A percentile compares a stretch with the other conserved stretches of the same genome.
Conservation (phyloP, 92 coral and sea anemone species). For the Porites lobata region DNA sequence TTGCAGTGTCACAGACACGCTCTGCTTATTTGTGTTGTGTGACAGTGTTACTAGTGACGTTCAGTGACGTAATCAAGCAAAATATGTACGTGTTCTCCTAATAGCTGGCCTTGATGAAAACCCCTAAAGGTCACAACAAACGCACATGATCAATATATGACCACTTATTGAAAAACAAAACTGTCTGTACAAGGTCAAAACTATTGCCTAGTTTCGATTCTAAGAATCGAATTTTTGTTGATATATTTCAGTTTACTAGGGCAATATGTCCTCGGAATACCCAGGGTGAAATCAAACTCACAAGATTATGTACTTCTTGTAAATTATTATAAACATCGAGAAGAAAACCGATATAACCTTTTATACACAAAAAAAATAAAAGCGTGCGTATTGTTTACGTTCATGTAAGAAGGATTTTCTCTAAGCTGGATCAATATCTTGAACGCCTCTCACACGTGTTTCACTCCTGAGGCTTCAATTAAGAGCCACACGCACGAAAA, state of each 20-base stretch:
- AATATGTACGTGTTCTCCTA: no score
- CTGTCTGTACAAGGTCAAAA: background rate
- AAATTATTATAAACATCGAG: background rate
- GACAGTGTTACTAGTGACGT: background rate
- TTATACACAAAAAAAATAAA: background rate
- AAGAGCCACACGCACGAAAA: no score
- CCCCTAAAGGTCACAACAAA: background rate
- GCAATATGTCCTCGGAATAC: background rate
- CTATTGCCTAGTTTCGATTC: background rate
- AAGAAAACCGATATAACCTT: background rate
- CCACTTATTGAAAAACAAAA: background rate
- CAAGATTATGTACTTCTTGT: background rate
- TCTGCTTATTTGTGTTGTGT: background rate
- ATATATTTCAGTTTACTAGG: background rate
- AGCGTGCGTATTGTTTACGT: background rate
- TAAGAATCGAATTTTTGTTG: background rate
- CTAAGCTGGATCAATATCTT: background rate
- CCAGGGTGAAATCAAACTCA: no score
- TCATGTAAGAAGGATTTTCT: no score
- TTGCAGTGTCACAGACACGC: background rate
- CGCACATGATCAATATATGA: background rate
- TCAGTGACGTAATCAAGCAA: background rate
- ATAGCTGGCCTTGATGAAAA: background rate
- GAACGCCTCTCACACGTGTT: no score
- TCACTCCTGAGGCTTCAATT: no score